phyloP scores from a whole-genome alignment of 1,140 invertebrate species.

The Eumeta japonica region DNA sequence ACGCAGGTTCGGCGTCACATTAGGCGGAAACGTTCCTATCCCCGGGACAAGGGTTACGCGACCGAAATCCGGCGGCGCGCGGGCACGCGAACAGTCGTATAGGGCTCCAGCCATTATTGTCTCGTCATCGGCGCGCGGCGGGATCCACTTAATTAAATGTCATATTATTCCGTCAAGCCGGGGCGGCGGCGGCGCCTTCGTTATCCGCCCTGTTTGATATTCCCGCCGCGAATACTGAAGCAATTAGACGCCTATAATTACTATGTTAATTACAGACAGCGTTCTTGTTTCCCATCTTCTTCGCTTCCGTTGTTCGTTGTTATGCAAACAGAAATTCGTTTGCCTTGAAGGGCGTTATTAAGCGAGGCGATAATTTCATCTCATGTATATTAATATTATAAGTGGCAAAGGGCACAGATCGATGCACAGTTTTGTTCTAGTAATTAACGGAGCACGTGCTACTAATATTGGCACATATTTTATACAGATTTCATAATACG shows the following conservation, averaged over 20 bases:
- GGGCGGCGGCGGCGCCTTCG: constrained; percentile 8
- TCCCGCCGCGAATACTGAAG: constrained; percentile 41
- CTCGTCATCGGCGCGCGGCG: not conserved
- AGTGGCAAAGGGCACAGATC: no score
- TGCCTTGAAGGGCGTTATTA: constrained; percentile 32
- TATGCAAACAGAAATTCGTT: constrained; percentile 44
- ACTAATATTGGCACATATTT: no score
- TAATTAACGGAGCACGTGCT: no score
- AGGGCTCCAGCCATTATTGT: no score
- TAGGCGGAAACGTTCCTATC: no score
- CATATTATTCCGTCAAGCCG: constrained; percentile 18
- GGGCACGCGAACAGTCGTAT: no score
- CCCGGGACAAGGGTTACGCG: no score
- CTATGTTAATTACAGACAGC: constrained; percentile 47
- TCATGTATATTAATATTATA: no score
- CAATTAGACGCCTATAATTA: constrained; percentile 52
- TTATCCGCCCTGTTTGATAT: constrained; percentile 37
- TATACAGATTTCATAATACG: no score
- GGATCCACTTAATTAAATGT: constrained; percentile 23
- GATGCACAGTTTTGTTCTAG: no score
- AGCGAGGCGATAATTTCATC: constrained; percentile 27
- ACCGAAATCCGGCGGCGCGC: no score
- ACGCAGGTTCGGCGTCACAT: no score
- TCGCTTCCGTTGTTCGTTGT: constrained; percentile 33
- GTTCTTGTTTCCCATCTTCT: constrained; percentile 39